These are phyloP conservation scores for Ceyx margarethae DNA, from an alignment of 2,113 vertebrate genomes.

Conservation along the genomic window DNA sequence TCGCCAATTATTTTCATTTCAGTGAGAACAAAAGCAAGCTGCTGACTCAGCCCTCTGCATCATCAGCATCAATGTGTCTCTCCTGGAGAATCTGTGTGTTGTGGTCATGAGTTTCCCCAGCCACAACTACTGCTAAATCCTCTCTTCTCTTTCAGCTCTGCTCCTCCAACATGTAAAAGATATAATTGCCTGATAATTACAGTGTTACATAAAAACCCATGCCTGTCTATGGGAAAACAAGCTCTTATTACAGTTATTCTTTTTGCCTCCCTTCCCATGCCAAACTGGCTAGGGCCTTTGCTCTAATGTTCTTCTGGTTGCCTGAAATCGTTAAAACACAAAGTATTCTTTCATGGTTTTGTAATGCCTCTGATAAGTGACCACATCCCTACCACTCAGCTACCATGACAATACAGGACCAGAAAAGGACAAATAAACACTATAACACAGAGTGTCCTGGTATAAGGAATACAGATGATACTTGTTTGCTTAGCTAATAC, in stretches of 20 bases:
- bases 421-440: not conserved
- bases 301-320: not conserved
- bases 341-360: not conserved
- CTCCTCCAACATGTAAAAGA: not conserved
- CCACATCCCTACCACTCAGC: not conserved
- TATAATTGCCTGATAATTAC: not conserved
- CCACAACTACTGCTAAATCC: not conserved
- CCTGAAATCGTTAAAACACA: not conserved
- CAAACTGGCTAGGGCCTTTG: not conserved
- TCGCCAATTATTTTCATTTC: not conserved
- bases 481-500: not conserved
- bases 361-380: not conserved
- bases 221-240: not conserved
- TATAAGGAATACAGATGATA: not conserved
- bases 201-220: not conserved
- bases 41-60: not conserved
- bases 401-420: not conserved
- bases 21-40: not conserved
- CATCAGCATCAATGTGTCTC: not conserved
- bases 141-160: not conserved
- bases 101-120: not conserved
- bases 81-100: not conserved
- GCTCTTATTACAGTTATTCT: not conserved
- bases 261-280: not conserved
- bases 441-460: not conserved